Evolutionary conservation across 2,888 invertebrate genomes (phyloP).

Genomic region (Ormyrus nitidulus): DNA sequence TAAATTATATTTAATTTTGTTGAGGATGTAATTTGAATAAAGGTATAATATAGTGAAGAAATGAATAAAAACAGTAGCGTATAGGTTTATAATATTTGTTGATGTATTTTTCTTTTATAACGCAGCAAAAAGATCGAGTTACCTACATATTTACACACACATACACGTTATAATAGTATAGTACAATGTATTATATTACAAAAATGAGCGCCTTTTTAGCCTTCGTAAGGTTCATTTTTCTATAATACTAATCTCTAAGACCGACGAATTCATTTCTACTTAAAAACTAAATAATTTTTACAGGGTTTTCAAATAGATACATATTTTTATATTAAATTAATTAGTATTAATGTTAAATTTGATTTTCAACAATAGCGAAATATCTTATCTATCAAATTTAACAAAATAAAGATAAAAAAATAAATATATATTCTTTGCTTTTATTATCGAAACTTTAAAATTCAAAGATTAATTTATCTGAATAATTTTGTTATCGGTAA

Average conservation of each 20-base stretch:
- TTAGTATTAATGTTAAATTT: background rate
- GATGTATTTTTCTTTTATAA: slow-evolving; percentile 50
- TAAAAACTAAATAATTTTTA: slow-evolving; percentile 48
- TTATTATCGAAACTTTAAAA: no score
- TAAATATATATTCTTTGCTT: no score
- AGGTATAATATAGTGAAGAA: background rate
- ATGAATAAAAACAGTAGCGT: slow-evolving; percentile 23
- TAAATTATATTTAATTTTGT: background rate
- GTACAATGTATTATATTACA: slow-evolving; percentile 56
- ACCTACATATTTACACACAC: slow-evolving; percentile 70
- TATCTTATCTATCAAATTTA: background rate
- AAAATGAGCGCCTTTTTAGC: slow-evolving; percentile 35
- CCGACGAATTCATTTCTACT: slow-evolving; percentile 41
- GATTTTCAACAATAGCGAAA: slow-evolving; percentile 27
- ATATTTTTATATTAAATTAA: slow-evolving; percentile 19
- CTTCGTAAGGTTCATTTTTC: slow-evolving; percentile 30
- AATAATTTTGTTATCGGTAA: no score
- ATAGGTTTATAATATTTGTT: slow-evolving; percentile 51
- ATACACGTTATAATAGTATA: slow-evolving; percentile 54
- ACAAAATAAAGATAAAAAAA: no score
- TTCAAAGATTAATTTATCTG: no score
- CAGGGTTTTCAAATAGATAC: slow-evolving; percentile 46
- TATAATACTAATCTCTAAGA: slow-evolving; percentile 44
- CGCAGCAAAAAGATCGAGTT: slow-evolving; percentile 56
- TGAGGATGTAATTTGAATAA: background rate